Conservation (phyloP, 2,113 vertebrate genomes). For the Pelodiscus sinensis region DNA sequence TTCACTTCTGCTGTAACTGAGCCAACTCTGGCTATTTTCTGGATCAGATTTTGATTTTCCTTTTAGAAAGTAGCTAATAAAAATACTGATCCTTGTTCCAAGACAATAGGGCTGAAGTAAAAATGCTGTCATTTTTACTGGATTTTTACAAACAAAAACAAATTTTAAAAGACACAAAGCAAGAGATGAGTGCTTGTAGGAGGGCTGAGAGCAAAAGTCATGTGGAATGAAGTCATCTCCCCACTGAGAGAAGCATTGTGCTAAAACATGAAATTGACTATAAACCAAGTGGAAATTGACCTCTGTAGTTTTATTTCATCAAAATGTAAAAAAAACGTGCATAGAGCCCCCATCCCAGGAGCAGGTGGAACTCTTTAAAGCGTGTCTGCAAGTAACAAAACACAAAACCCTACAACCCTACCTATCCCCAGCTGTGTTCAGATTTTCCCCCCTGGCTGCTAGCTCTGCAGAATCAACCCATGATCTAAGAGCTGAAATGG, state of each 20-base stretch:
- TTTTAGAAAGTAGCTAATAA: background rate
- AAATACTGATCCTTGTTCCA: background rate
- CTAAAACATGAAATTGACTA: background rate
- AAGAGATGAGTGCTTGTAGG: background rate
- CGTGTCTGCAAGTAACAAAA: background rate
- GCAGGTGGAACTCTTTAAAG: background rate
- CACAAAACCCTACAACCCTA: background rate
- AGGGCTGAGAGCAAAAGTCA: conserved; percentile 37
- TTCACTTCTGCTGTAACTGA: background rate
- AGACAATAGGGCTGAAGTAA: background rate
- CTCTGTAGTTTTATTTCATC: background rate
- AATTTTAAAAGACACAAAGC: background rate
- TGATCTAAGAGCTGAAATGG: background rate
- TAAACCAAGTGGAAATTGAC: background rate
- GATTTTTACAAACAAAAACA: background rate
- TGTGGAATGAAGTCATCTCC: conserved; percentile 48
- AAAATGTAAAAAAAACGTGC: background rate
- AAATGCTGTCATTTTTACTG: background rate
- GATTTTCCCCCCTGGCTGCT: background rate
- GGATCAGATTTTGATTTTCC: background rate
- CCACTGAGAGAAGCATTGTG: conserved; percentile 18
- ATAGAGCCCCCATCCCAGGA: background rate
- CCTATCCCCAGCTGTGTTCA: background rate
- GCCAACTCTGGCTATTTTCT: background rate
- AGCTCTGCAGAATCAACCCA: background rate